Conservation (phyloP, 2,888 invertebrate genomes). For the Lobophora halterata region DNA sequence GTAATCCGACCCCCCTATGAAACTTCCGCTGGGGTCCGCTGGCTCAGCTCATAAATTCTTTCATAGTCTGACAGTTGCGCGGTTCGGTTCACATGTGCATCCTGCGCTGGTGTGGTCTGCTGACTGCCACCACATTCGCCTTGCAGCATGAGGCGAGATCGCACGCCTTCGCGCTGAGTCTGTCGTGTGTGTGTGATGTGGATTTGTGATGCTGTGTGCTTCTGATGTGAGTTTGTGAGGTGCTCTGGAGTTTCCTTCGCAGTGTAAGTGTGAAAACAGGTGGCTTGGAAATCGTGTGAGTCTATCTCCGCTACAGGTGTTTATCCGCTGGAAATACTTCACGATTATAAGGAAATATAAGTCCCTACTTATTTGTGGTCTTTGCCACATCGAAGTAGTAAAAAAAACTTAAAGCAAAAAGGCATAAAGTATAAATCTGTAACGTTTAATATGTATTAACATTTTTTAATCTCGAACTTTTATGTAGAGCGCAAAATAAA, state of each 20-base stretch:
- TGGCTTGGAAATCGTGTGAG: too few species aligned
- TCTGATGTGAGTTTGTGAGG: conserved; percentile 6
- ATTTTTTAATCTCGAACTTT: too few species aligned
- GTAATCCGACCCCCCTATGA: conserved; percentile 39
- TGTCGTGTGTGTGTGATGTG: conserved; percentile 25
- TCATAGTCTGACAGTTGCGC: conserved; percentile 68
- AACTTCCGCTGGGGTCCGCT: conserved; percentile 64
- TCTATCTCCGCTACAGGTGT: too few species aligned
- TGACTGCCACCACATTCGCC: conserved; percentile 48
- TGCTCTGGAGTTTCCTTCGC: background rate
- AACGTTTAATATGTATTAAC: too few species aligned
- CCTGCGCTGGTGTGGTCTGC: conserved; percentile 48
- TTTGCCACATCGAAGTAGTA: too few species aligned
- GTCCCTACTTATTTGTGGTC: too few species aligned
- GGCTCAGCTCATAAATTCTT: conserved; percentile 74
- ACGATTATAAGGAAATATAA: too few species aligned
- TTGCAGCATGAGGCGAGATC: conserved; percentile 59
- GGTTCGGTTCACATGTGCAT: conserved; percentile 64
- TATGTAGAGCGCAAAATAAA: too few species aligned
- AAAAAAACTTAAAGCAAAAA: too few species aligned
- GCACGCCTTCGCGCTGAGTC: conserved; percentile 57
- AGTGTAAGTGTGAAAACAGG: conserved; percentile 1
- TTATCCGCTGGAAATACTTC: too few species aligned
- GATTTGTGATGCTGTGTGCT: conserved; percentile 11
- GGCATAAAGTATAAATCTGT: too few species aligned